Conservation (phyloP, 2,888 invertebrate genomes). For the Netelia melanura region DNA sequence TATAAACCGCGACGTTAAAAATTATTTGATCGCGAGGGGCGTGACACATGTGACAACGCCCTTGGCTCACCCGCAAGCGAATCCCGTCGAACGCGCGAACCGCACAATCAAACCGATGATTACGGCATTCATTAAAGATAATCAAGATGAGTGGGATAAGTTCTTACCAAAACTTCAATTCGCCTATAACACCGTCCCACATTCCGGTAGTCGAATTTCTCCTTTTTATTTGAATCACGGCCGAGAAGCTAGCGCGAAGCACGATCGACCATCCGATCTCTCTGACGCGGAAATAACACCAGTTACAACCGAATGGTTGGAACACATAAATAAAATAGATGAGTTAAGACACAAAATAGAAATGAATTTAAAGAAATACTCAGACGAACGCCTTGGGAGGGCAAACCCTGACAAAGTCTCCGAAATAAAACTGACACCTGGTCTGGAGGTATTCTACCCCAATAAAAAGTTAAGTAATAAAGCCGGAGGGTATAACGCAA, state of each 20-base stretch:
- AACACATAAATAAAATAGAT: slow-evolving; percentile 1
- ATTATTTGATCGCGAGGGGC: neutral
- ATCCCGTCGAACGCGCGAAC: neutral
- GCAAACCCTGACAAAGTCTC: neutral
- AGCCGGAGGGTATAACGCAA: slow-evolving; percentile 48
- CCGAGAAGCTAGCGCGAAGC: slow-evolving; percentile 1
- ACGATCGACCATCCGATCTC: neutral
- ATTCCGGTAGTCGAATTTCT: neutral
- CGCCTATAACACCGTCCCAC: neutral
- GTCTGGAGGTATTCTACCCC: neutral
- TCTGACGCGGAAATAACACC: neutral
- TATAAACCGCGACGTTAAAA: neutral
- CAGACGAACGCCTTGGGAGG: neutral
- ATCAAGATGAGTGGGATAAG: neutral
- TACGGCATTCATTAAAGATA: neutral
- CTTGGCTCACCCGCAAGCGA: neutral
- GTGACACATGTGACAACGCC: neutral
- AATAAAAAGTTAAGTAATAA: slow-evolving; percentile 46
- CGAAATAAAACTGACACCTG: neutral
- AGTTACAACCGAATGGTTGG: neutral
- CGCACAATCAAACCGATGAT: neutral
- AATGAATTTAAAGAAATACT: neutral
- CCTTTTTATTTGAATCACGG: slow-evolving; percentile 1
- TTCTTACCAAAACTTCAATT: neutral
- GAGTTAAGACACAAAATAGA: neutral